Conservation (phyloP, 2,113 vertebrate species). For the Desmodus rotundus region DNA sequence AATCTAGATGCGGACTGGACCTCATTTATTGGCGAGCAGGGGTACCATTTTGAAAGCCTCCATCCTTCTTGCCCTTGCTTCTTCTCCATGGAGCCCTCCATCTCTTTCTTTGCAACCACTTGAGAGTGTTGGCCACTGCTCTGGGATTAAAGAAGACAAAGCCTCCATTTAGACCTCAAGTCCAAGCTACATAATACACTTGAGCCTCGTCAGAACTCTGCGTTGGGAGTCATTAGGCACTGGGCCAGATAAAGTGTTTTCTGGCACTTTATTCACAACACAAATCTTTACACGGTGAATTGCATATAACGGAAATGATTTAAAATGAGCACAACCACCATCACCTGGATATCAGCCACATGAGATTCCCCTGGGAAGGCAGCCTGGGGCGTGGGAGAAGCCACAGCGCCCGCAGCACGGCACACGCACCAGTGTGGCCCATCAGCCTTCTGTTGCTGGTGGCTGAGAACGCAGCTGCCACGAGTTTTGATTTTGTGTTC, state of each 20-base stretch:
- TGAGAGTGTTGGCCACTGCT: background rate
- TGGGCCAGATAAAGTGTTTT: background rate
- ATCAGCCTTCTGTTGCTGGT: background rate
- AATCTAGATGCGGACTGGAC: background rate
- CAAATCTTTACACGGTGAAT: background rate
- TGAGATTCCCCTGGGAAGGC: background rate
- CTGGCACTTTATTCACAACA: background rate
- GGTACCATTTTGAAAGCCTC: background rate
- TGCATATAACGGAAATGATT: background rate
- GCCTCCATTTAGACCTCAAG: background rate
- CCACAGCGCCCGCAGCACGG: rapidly evolving
- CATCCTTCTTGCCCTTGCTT: background rate
- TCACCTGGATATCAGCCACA: background rate
- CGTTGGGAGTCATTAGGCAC: background rate
- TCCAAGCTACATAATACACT: background rate
- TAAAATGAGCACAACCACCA: background rate
- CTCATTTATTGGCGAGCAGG: background rate
- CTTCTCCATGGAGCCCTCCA: background rate
- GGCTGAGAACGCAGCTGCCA: rapidly evolving
- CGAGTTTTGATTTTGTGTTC: background rate
- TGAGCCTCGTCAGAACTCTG: background rate
- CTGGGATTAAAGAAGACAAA: background rate
- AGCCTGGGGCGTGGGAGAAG: background rate
- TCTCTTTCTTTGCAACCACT: background rate
- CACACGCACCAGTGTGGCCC: rapidly evolving